Evolutionary conservation across 1,140 invertebrate genomes (phyloP), one percentile per base, ranked within the genome.

Genomic region (Subanguina moxae): DNA sequence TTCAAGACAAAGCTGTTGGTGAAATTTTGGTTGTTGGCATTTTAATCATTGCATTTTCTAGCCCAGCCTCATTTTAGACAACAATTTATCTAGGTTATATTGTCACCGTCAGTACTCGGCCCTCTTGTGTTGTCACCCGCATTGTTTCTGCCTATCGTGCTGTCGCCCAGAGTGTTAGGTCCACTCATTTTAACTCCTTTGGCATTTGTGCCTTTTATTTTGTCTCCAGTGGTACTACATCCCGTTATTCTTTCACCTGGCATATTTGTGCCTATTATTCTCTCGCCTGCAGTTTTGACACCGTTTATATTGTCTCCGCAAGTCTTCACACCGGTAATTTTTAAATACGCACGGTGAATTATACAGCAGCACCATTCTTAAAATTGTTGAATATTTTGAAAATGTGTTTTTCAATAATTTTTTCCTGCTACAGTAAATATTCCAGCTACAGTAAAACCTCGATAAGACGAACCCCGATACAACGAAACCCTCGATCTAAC

Each of bases 241-340:
- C 73, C 73, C 13, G 27, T 76, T 0, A 76, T 74, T 43, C 67
- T 76, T 17, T 69, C 65, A 15, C 74, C 74, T 17, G 73, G 73
- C 1, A 74, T 64, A 13, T 67, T 69, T 43, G 52, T 32, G 56
- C 68, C 68, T 11, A 25, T 77, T n/a, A 68, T 77, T 15, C 64
- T 77, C 1, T 61, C 65, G 0, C 76, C 76, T 9, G 52, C 69
- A 1, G 21, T 77, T 15, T 42, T 77, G 1, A 52, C 71, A 0
- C 76, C 76, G 11, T 70, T 76, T 25, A 76, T 77, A 25, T 46
- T 77, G 28, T 79, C 76, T 17, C 76, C 76, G 13, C 76, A 71
- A 43, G 76, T 68, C 13, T 76, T 65, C 27, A 75, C 68, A 1
- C 73, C 69, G 15, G 45, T 76, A 32, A 80, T 78, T 64, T 59